phyloP scores from a whole-genome alignment of 2,888 invertebrate genomes.

The Petrolisthes manimaculis region DNA sequence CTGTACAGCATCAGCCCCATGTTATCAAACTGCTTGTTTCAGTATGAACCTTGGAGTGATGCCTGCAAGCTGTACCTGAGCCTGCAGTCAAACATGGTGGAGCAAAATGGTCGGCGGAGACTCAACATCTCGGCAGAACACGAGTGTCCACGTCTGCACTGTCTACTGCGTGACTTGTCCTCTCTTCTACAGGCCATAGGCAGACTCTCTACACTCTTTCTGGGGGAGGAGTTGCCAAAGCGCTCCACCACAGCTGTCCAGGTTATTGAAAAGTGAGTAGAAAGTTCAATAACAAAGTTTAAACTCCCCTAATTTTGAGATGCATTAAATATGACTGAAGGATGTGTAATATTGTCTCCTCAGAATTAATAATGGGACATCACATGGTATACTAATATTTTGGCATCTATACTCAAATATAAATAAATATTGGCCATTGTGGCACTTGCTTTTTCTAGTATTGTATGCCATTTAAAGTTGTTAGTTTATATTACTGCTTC shows the following conservation, averaged over 20 bases:
- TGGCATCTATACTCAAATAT: too few relatives aligned
- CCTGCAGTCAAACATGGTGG: constrained; percentile 68
- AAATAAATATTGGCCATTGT: too few relatives aligned
- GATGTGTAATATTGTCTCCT: not conserved
- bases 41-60: constrained; percentile 74
- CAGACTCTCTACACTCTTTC: constrained; percentile 76
- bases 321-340: too few relatives aligned
- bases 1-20: not conserved
- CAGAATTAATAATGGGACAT: not conserved
- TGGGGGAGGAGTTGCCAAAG: constrained; percentile 71
- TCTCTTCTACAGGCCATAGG: constrained; percentile 78
- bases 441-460: too few relatives aligned
- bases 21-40: constrained; percentile 53
- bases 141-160: constrained; percentile 71
- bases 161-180: constrained; percentile 76
- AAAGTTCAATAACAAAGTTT: not conserved
- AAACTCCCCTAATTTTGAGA: too few relatives aligned
- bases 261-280: constrained; percentile 61
- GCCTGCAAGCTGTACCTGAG: constrained; percentile 68
- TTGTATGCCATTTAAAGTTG: too few relatives aligned
- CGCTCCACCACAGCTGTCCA: constrained; percentile 67
- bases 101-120: constrained; percentile 48
- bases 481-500: too few relatives aligned
- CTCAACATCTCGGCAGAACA: constrained; percentile 69
- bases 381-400: too few relatives aligned